These are phyloP conservation scores for Mythimna ferrago DNA, from an alignment of 2,888 invertebrate genomes.

Conservation along the genomic window DNA sequence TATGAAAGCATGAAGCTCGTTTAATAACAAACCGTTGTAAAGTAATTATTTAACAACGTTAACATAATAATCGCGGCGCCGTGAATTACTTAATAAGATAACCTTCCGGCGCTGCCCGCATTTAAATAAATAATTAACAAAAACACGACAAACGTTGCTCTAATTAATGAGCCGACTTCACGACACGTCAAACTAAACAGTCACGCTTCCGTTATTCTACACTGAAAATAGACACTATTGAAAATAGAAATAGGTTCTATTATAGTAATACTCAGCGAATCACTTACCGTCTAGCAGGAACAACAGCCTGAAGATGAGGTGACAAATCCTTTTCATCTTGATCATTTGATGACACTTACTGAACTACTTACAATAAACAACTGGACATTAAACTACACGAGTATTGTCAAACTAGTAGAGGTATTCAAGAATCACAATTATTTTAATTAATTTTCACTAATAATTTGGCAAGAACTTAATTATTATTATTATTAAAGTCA, in stretches of 20 bases:
- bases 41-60: slow-evolving; percentile 42
- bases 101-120: slow-evolving; percentile 22
- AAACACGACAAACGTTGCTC: slow-evolving; percentile 18
- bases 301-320: slow-evolving; percentile 83
- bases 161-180: slow-evolving; percentile 15
- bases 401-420: slow-evolving; percentile 56
- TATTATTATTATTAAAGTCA: slow-evolving; percentile 17
- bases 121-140: slow-evolving; percentile 42
- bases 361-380: slow-evolving; percentile 49
- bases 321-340: slow-evolving; percentile 87
- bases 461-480: slow-evolving; percentile 28
- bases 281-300: slow-evolving; percentile 85
- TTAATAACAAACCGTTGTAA: slow-evolving; percentile 44
- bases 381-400: slow-evolving; percentile 59
- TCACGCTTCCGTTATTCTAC: slow-evolving; percentile 5
- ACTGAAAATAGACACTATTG: neutral
- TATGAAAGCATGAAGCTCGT: slow-evolving; percentile 9
- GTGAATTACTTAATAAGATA: slow-evolving; percentile 42
- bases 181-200: slow-evolving; percentile 8
- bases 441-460: slow-evolving; percentile 29
- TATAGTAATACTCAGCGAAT: neutral
- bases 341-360: slow-evolving; percentile 71
- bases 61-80: slow-evolving; percentile 30
- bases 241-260: neutral
- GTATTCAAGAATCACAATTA: slow-evolving; percentile 60